These are phyloP conservation scores for Dexiosoma caninum DNA, from an alignment of 2,888 invertebrate species.

Conservation along the genomic window DNA sequence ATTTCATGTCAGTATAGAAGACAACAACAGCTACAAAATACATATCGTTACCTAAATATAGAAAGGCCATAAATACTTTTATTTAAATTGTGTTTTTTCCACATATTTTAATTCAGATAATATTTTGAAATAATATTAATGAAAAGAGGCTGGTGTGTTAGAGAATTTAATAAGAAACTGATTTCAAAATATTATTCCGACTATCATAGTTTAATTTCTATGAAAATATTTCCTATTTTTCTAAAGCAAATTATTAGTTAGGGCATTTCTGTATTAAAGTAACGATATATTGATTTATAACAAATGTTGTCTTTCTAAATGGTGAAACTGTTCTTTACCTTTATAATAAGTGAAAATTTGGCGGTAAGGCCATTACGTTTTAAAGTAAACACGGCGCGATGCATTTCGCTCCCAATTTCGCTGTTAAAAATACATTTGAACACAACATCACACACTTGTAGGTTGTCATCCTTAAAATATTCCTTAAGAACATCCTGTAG, in stretches of 20 bases:
- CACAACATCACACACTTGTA: slow-evolving; percentile 70
- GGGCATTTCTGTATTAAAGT: too few relatives aligned
- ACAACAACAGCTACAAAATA: neutral
- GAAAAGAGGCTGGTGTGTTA: too few relatives aligned
- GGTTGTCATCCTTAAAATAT: slow-evolving; percentile 74
- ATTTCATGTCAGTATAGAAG: neutral
- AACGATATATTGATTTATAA: slow-evolving; percentile 48
- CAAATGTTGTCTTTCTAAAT: neutral
- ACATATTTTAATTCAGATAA: too few relatives aligned
- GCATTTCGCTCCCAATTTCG: slow-evolving; percentile 76
- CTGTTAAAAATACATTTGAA: slow-evolving; percentile 69
- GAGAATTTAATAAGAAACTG: too few relatives aligned
- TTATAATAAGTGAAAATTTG: slow-evolving; percentile 75
- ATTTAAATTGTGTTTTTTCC: too few relatives aligned
- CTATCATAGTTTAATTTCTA: too few relatives aligned
- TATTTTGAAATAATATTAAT: too few relatives aligned
- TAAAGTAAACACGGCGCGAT: slow-evolving; percentile 74
- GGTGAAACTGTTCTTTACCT: slow-evolving; percentile 65
- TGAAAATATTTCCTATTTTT: too few relatives aligned
- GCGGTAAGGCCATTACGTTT: slow-evolving; percentile 69
- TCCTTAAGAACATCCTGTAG: slow-evolving; percentile 75
- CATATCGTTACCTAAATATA: too few relatives aligned
- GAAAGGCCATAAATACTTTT: too few relatives aligned
- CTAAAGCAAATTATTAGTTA: too few relatives aligned
- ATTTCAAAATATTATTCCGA: too few relatives aligned